A percentile compares a stretch with the other conserved stretches of the same genome.
These are phyloP conservation scores for Latheticus oryzae DNA, from an alignment of 2,888 invertebrate species.

Conservation along the genomic window DNA sequence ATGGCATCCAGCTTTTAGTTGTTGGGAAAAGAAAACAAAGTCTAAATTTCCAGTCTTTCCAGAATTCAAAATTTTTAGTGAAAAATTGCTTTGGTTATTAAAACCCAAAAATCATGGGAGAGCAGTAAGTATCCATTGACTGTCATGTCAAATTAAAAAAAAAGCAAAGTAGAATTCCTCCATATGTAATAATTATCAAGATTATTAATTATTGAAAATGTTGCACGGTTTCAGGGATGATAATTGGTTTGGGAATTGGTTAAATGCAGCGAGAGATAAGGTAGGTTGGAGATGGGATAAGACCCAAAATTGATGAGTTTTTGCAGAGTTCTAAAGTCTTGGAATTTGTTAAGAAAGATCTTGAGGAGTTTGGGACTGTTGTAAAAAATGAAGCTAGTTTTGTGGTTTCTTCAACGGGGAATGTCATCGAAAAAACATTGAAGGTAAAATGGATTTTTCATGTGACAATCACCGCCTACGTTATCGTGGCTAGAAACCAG, in stretches of 20 bases:
- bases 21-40: slow-evolving; percentile 31
- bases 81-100: slow-evolving; percentile 16
- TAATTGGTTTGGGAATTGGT: slow-evolving; percentile 65
- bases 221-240: slow-evolving; percentile 51
- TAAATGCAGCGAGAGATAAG: slow-evolving; percentile 65
- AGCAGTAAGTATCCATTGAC: slow-evolving; percentile 35
- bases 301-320: slow-evolving; percentile 32
- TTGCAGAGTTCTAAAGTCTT: slow-evolving; percentile 78
- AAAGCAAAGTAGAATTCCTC: slow-evolving; percentile 13
- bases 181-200: slow-evolving; percentile 34
- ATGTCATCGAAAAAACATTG: slow-evolving; percentile 76
- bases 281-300: no score
- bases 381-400: slow-evolving; percentile 78
- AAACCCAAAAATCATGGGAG: slow-evolving; percentile 27
- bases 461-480: not conserved
- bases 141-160: slow-evolving; percentile 15
- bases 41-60: slow-evolving; percentile 26
- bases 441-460: slow-evolving; percentile 69
- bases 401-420: slow-evolving; percentile 75
- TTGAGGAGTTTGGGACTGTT: slow-evolving; percentile 79
- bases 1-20: slow-evolving; percentile 25
- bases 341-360: slow-evolving; percentile 81
- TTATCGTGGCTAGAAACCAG: slow-evolving; percentile 11
- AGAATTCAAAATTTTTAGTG: slow-evolving; percentile 37
- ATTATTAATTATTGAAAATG: no score